These are phyloP conservation scores for Phyllostomus discolor DNA, from an alignment of 2,113 vertebrate genomes.

Conservation along the genomic window DNA sequence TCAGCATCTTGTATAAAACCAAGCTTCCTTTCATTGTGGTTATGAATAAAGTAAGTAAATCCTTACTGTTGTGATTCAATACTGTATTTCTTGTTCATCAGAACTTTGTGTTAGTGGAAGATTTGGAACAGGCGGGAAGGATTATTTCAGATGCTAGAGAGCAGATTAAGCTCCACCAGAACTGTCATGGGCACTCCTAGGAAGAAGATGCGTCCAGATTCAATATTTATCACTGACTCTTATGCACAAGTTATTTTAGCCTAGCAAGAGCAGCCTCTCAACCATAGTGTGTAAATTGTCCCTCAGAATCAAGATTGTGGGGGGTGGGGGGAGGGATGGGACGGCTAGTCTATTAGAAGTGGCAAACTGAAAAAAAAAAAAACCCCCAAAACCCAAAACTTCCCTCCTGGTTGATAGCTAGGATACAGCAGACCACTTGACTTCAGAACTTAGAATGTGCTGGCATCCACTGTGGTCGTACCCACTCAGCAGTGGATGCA, in stretches of 20 bases:
- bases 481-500: not conserved
- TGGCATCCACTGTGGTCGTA: not conserved
- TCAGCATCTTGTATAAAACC: constrained; percentile 98
- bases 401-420: not conserved
- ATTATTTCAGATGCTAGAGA: not conserved
- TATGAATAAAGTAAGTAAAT: constrained; percentile 95
- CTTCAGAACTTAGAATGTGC: not conserved
- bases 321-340: not conserved
- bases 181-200: not conserved
- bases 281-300: not conserved
- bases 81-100: not conserved
- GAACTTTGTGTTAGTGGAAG: not conserved
- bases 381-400: not conserved
- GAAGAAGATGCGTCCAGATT: not conserved
- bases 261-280: not conserved
- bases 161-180: not conserved
- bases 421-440: not conserved
- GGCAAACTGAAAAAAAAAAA: not conserved
- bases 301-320: not conserved
- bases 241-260: not conserved
- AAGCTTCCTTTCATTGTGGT: constrained; percentile 96
- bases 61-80: not conserved
- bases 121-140: not conserved
- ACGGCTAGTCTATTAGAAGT: not conserved
- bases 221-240: not conserved